Percentiles rank a stretch among this genome's conserved stretches.
Evolutionary conservation across 1,140 invertebrate species (phyloP).

Genomic region (Brachionus rubens): DNA sequence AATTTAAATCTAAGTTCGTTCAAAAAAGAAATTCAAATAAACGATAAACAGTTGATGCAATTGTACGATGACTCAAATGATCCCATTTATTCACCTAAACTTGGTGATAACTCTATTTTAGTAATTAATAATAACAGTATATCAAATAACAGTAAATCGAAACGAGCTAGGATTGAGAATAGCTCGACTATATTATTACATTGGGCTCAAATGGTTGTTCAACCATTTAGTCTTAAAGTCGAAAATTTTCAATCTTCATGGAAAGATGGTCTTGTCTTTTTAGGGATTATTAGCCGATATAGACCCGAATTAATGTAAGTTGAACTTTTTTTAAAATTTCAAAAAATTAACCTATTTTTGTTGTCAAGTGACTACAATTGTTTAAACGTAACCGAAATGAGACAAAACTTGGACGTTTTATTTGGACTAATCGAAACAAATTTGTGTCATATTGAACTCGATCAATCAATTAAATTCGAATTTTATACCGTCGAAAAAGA

Average conservation of each 20-base stretch:
- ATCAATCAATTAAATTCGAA: too few relatives aligned
- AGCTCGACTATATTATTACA: not conserved
- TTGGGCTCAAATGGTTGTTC: conserved; percentile 24
- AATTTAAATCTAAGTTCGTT: conserved; percentile 1
- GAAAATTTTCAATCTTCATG: not conserved
- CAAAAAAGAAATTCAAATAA: not conserved
- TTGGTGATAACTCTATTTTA: not conserved
- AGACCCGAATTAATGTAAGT: not conserved
- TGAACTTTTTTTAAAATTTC: too few relatives aligned
- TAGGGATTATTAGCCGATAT: not conserved
- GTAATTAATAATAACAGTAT: not conserved
- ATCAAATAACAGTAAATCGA: not conserved
- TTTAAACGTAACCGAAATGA: too few relatives aligned
- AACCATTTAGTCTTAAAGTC: not conserved
- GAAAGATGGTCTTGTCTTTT: not conserved
- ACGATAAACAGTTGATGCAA: not conserved
- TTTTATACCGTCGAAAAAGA: not conserved
- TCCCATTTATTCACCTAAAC: conserved; percentile 6
- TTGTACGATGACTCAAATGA: not conserved
- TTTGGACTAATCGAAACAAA: too few relatives aligned
- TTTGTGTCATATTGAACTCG: too few relatives aligned
- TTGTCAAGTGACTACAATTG: too few relatives aligned
- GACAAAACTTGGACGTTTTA: too few relatives aligned
- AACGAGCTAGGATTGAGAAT: not conserved
- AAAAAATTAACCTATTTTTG: too few relatives aligned